Percentiles rank a stretch among this genome's conserved stretches.
Evolutionary conservation across 2,888 invertebrate genomes (phyloP).

Genomic region (Synergus laeviventris): DNA sequence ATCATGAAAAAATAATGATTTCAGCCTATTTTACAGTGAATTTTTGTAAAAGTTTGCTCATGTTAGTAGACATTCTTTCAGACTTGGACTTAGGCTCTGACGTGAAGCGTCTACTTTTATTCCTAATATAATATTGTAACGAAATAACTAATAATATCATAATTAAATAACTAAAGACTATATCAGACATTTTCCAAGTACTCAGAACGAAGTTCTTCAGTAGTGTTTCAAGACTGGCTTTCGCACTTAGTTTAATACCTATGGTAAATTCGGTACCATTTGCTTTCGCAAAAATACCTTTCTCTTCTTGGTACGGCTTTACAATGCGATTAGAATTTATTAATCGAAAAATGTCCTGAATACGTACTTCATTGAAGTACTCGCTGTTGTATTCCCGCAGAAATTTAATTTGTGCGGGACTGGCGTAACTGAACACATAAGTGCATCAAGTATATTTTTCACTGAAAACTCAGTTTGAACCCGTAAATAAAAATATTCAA

Average conservation of each 20-base stretch:
- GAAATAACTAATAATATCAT: not conserved
- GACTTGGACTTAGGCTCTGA: not conserved
- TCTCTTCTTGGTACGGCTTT: conserved; percentile 4
- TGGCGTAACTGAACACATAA: conserved; percentile 28
- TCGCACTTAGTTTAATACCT: conserved; percentile 14
- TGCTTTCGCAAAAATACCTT: conserved; percentile 29
- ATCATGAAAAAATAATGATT: not conserved
- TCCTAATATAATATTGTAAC: not conserved
- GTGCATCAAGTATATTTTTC: not conserved
- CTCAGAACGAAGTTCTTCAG: conserved; percentile 5
- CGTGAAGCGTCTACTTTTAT: not conserved
- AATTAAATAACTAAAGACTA: conserved; percentile 37
- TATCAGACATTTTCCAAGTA: conserved; percentile 32
- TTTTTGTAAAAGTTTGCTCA: not conserved
- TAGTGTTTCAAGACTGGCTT: conserved; percentile 10
- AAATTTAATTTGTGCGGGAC: conserved; percentile 31
- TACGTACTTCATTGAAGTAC: conserved; percentile 5
- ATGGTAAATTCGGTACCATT: conserved; percentile 23
- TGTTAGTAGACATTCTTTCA: not conserved
- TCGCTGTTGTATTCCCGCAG: not conserved
- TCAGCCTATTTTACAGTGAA: not conserved
- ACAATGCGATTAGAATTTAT: not conserved
- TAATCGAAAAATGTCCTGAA: conserved; percentile 11
- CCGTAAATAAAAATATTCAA: not conserved
- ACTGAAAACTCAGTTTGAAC: conserved; percentile 10